A percentile compares a stretch with the other conserved stretches of the same genome.
phyloP scores from a whole-genome alignment of 2,113 vertebrate species.

The Sceloporus tristichus region DNA sequence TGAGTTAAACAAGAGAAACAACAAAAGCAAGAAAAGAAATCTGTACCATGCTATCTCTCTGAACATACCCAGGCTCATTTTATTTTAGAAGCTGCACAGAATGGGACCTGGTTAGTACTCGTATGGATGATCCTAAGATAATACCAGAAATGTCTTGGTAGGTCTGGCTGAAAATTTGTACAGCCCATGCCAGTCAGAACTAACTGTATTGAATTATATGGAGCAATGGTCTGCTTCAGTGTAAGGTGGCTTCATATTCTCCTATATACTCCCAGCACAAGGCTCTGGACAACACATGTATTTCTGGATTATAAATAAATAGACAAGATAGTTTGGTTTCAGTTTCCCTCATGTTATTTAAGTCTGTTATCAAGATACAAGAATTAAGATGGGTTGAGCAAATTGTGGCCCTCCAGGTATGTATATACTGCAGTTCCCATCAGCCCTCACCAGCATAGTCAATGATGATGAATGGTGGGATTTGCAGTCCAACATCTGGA shows the following conservation, averaged over 20 bases:
- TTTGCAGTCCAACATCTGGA: too few species aligned
- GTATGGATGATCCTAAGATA: too few species aligned
- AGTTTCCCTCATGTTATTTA: background rate
- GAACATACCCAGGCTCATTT: too few species aligned
- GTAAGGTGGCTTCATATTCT: background rate
- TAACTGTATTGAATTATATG: background rate
- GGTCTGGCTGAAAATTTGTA: background rate
- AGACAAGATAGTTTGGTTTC: background rate
- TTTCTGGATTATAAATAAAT: background rate
- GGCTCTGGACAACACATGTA: too few species aligned
- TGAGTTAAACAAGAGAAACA: background rate
- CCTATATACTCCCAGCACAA: background rate
- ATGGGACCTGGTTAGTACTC: too few species aligned
- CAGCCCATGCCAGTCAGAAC: background rate
- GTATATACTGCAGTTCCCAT: background rate
- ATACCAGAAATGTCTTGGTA: too few species aligned
- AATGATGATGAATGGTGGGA: too few species aligned
- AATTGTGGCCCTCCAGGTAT: too few species aligned
- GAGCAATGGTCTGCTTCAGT: background rate
- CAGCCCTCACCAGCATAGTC: too few species aligned
- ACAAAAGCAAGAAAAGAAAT: background rate
- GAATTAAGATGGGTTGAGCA: background rate
- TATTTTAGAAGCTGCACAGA: too few species aligned
- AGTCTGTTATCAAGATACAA: background rate
- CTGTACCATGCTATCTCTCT: background rate